Percentiles rank a stretch among this genome's conserved stretches.
phyloP scores from a whole-genome alignment of 2,888 invertebrate species.

The Drosophila testacea region DNA sequence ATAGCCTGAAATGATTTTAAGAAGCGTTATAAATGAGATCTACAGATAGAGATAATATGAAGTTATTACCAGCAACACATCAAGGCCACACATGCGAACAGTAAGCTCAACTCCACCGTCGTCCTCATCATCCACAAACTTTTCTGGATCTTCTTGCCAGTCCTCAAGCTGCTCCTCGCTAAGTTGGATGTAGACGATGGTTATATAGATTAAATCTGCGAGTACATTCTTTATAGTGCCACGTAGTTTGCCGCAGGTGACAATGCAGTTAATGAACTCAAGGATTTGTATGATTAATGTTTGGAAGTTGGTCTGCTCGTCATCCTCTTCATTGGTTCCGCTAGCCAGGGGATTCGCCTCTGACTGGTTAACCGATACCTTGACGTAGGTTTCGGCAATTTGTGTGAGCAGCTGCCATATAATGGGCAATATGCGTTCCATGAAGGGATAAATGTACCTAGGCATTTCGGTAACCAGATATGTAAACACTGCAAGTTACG shows the following conservation, averaged over 20 bases:
- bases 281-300: constrained; percentile 89
- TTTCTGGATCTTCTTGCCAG: constrained; percentile 88
- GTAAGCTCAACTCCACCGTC: constrained; percentile 88
- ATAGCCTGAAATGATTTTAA: constrained; percentile 78
- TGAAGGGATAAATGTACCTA: constrained; percentile 87
- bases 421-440: constrained; percentile 88
- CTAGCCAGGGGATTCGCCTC: constrained; percentile 86
- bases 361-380: constrained; percentile 87
- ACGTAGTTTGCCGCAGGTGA: constrained; percentile 87
- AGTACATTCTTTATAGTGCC: constrained; percentile 87
- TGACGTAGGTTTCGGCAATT: constrained; percentile 88
- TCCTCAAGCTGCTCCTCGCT: constrained; percentile 88
- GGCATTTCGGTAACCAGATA: constrained; percentile 88
- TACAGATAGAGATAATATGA: no score
- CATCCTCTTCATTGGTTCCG: constrained; percentile 87
- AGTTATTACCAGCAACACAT: constrained; percentile 86
- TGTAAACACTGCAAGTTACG: constrained; percentile 84
- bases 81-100: constrained; percentile 89
- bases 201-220: constrained; percentile 88
- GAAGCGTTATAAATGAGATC: no score
- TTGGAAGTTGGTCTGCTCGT: constrained; percentile 88
- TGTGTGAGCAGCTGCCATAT: constrained; percentile 90
- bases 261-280: constrained; percentile 88
- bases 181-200: constrained; percentile 89
- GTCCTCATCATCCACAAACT: constrained; percentile 90